Conservation (phyloP, 2,113 vertebrate genomes). For the Trochalopteron elliotii region DNA sequence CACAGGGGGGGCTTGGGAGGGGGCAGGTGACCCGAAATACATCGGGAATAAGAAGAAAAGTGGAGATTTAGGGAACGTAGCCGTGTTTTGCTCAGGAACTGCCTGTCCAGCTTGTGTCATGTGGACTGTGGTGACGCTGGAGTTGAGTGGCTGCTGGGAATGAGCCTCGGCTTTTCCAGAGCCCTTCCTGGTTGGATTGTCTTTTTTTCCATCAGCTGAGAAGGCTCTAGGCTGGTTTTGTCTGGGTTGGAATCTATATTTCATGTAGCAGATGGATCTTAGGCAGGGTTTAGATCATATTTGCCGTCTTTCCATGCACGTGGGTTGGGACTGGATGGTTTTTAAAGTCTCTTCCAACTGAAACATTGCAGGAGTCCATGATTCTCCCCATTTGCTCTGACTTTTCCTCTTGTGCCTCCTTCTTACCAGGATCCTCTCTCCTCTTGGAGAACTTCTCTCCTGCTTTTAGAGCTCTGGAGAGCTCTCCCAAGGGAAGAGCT, state of each 20-base stretch:
- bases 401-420: neutral
- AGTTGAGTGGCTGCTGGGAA: neutral
- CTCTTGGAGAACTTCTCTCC: neutral
- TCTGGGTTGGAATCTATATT: neutral
- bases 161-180: neutral
- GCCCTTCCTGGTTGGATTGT: neutral
- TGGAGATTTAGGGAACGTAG: accelerated
- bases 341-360: neutral
- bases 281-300: accelerated
- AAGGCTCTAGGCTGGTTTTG: neutral
- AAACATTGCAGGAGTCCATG: neutral
- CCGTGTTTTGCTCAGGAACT: accelerated
- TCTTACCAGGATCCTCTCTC: neutral
- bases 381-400: neutral
- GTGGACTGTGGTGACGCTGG: neutral
- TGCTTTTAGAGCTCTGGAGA: neutral
- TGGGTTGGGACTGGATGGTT: neutral
- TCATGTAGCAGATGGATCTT: neutral
- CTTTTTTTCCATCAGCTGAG: neutral
- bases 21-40: neutral
- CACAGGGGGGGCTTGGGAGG: neutral
- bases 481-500: neutral
- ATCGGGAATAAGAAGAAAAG: neutral
- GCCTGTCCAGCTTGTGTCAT: accelerated
- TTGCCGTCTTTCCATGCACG: neutral